Evolutionary conservation across 92 coral and sea anemone species (phyloP).

Genomic region (Actinostola sp.): DNA sequence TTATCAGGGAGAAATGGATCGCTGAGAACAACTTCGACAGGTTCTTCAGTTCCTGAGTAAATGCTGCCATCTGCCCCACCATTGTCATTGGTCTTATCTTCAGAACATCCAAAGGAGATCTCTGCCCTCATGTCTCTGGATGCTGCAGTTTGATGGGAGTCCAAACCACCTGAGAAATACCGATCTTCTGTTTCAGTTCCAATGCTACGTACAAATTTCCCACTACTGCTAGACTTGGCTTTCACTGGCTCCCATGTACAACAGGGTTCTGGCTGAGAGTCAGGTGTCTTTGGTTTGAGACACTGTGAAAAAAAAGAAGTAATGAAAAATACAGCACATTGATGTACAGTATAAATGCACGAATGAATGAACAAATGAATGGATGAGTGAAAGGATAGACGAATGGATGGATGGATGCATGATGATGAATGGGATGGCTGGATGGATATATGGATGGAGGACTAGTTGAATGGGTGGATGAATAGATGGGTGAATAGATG

Average conservation of each 20-base stretch:
- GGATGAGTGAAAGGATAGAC: neutral
- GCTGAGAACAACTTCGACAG: conserved; percentile 20
- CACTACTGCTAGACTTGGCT: conserved; percentile 27
- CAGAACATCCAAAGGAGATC: conserved; percentile 11
- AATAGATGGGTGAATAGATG: too few relatives aligned
- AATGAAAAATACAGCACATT: neutral
- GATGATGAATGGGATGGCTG: neutral
- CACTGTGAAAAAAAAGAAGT: conserved; percentile 15
- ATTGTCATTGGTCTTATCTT: neutral
- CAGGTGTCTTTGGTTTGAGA: conserved; percentile 15
- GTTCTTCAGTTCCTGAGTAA: neutral
- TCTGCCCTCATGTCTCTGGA: neutral
- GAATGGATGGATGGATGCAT: neutral
- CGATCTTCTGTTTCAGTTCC: conserved; percentile 38
- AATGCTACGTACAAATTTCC: conserved; percentile 41
- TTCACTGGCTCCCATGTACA: conserved; percentile 41
- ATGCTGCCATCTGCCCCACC: neutral
- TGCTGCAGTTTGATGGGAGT: neutral
- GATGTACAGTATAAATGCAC: neutral
- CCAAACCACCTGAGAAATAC: conserved; percentile 2
- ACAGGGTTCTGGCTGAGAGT: conserved; percentile 26
- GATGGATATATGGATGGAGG: too few relatives aligned
- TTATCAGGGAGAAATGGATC: conserved; percentile 22
- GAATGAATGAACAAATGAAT: neutral
- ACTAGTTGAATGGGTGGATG: too few relatives aligned